A percentile compares a stretch with the other conserved stretches of the same genome.
These are phyloP conservation scores for Epinephelus moara DNA, from an alignment of 2,113 vertebrate genomes.

Conservation along the genomic window DNA sequence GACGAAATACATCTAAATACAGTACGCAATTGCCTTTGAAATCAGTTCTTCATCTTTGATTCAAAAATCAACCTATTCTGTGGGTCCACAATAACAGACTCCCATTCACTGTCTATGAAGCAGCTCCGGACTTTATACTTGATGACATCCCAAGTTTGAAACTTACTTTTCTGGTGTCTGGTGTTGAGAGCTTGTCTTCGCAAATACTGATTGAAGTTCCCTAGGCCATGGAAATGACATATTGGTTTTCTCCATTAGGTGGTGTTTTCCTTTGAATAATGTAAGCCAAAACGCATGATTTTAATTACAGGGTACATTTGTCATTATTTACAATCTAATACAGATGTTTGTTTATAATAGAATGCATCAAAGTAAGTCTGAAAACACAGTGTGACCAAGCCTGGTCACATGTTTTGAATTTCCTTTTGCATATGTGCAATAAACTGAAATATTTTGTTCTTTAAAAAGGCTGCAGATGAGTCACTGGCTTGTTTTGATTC, in stretches of 20 bases:
- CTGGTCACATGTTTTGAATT: constrained; percentile 59
- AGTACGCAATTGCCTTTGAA: too few relatives aligned
- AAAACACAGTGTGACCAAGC: constrained; percentile 7
- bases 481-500: not conserved
- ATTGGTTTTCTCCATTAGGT: not conserved
- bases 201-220: too few relatives aligned
- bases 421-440: constrained; percentile 26
- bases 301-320: constrained; percentile 13
- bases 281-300: not conserved
- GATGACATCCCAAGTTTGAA: too few relatives aligned
- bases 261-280: not conserved
- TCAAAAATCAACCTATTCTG: too few relatives aligned
- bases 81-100: too few relatives aligned
- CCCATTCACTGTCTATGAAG: too few relatives aligned
- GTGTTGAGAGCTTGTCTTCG: too few relatives aligned
- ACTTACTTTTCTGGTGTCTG: too few relatives aligned
- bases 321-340: constrained; percentile 34
- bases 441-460: constrained; percentile 40
- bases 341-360: constrained; percentile 5
- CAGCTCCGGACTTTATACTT: too few relatives aligned
- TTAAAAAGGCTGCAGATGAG: constrained; percentile 52
- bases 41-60: too few relatives aligned
- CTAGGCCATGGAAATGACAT: not conserved
- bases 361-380: constrained; percentile 5
- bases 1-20: too few relatives aligned